Evolutionary conservation across 2,113 vertebrate species (phyloP).

Genomic region (Gopherus evgoodei): DNA sequence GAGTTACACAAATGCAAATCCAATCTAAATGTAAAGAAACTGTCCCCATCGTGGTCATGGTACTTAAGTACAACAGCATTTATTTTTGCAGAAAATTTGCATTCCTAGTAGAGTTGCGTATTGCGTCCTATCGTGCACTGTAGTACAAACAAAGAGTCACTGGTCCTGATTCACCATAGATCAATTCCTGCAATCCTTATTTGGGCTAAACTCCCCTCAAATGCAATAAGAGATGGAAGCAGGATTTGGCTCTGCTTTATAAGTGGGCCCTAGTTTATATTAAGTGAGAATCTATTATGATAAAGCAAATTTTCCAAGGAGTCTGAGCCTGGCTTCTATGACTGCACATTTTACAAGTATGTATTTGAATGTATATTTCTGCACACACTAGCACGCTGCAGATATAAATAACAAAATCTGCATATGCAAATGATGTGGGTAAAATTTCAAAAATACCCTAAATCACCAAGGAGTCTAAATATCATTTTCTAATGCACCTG

Average conservation of each 20-base stretch:
- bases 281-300: neutral
- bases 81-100: neutral
- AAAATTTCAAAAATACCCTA: neutral
- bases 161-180: neutral
- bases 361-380: neutral
- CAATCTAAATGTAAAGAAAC: neutral
- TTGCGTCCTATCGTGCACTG: neutral
- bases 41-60: neutral
- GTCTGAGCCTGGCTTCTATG: neutral
- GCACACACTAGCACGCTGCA: neutral
- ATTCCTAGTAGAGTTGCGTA: neutral
- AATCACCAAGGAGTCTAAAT: neutral
- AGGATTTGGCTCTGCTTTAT: neutral
- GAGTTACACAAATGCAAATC: neutral
- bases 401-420: neutral
- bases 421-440: neutral
- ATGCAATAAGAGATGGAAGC: neutral
- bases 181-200: neutral
- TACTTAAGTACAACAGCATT: neutral
- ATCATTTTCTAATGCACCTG: neutral
- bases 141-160: neutral
- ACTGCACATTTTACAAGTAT: neutral
- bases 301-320: neutral
- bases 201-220: neutral
- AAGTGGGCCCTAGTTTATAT: neutral